These are phyloP conservation scores for Polypedilum pembai DNA, from an alignment of 1,140 invertebrate species.

Conservation along the genomic window DNA sequence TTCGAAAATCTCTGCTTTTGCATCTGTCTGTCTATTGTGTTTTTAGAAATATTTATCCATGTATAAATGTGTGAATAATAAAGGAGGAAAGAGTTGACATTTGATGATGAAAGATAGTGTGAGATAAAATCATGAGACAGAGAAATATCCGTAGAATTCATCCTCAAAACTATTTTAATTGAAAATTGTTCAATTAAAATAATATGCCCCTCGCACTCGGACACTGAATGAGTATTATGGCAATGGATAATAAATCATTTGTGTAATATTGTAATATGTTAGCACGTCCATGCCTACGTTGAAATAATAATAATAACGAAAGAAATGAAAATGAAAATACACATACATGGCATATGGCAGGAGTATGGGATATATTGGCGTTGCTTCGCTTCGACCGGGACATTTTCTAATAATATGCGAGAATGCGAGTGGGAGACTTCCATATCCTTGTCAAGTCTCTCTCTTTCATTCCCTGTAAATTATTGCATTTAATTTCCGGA, in stretches of 20 bases:
- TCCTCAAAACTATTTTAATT: no score
- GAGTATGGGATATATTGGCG: not conserved
- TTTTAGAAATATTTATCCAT: no score
- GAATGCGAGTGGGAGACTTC: not conserved
- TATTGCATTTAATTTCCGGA: conserved; percentile 17
- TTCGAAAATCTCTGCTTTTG: no score
- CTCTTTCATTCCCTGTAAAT: not conserved
- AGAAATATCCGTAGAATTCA: no score
- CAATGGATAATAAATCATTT: not conserved
- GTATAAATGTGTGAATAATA: no score
- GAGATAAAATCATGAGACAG: no score
- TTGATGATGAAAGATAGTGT: no score
- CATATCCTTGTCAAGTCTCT: not conserved
- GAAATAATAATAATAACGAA: not conserved
- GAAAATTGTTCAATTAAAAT: no score
- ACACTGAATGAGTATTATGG: no score
- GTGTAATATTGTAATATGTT: conserved; percentile 19
- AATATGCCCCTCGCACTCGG: no score
- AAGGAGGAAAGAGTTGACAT: no score
- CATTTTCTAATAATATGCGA: not conserved
- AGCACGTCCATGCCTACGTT: conserved; percentile 2
- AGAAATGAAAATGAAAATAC: not conserved
- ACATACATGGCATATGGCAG: not conserved
- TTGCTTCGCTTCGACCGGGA: not conserved
- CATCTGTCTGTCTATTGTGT: no score